Evolutionary conservation across 1,140 invertebrate genomes (phyloP).

Genomic region (Magallana gigas): DNA sequence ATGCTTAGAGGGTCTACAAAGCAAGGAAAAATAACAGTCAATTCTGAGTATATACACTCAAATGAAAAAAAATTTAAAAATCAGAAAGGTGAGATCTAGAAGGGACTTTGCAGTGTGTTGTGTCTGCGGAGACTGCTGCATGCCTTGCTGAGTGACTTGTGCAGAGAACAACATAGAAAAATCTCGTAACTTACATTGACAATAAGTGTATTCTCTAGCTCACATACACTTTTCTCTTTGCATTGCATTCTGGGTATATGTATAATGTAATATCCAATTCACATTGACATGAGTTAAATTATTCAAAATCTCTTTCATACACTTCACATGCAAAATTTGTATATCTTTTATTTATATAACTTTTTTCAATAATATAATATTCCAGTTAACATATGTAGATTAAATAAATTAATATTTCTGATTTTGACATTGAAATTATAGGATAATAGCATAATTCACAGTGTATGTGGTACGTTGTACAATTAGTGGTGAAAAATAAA

Average conservation of each 20-base stretch:
- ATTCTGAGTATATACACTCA: background rate
- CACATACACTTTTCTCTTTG: slow-evolving; percentile 17
- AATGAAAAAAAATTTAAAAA: background rate
- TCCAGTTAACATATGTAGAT: too few species aligned
- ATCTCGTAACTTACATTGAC: background rate
- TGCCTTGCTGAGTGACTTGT: background rate
- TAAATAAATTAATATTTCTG: too few species aligned
- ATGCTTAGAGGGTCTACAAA: background rate
- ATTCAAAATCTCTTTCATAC: slow-evolving; percentile 11
- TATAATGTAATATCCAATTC: too few species aligned
- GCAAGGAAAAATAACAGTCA: background rate
- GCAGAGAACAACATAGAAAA: background rate
- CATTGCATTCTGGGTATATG: slow-evolving; percentile 17
- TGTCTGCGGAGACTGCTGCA: background rate
- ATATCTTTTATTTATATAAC: too few species aligned
- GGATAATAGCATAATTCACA: too few species aligned
- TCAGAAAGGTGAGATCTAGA: background rate
- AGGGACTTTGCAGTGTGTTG: background rate
- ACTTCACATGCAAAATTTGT: background rate
- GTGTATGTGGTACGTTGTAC: background rate
- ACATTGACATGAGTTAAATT: background rate
- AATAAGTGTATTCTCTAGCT: background rate
- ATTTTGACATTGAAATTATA: too few species aligned
- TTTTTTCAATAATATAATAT: too few species aligned
- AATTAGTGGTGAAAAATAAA: slow-evolving; percentile 35